These are phyloP conservation scores for Spongia lamella DNA, from an alignment of 37 sponge, comb jelly and placozoan genomes.

Conservation along the genomic window DNA sequence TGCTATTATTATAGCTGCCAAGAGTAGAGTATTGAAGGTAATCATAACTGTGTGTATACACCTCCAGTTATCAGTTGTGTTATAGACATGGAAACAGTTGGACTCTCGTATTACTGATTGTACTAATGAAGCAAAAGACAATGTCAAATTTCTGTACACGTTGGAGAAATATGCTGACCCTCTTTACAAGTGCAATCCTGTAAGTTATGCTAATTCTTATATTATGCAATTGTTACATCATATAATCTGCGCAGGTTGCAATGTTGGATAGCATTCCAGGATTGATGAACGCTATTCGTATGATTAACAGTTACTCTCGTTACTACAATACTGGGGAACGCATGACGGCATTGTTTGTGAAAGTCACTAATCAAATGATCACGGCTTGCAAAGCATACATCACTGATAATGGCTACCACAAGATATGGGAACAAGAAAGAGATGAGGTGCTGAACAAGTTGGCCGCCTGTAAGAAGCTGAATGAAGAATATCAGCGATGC, in stretches of 20 bases:
- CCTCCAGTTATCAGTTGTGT: too few relatives aligned
- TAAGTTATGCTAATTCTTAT: constrained; percentile 18
- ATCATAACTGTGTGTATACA: too few relatives aligned
- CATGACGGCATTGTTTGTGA: constrained; percentile 98
- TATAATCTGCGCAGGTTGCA: constrained; percentile 54
- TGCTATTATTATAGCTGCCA: constrained; percentile 84
- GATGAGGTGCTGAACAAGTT: constrained; percentile 72
- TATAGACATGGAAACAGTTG: constrained; percentile 85
- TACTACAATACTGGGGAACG: constrained; percentile 98
- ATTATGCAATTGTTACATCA: not conserved
- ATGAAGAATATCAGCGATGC: constrained; percentile 92
- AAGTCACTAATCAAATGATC: constrained; percentile 99
- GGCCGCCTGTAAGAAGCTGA: constrained; percentile 77
- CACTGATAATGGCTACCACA: constrained; percentile 84
- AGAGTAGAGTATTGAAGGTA: constrained; percentile 89
- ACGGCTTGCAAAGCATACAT: constrained; percentile 92
- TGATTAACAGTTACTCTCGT: constrained; percentile 99
- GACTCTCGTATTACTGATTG: constrained; percentile 95
- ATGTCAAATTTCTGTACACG: constrained; percentile 98
- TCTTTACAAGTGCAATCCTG: constrained; percentile 95
- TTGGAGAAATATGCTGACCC: constrained; percentile 96
- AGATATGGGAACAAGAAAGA: constrained; percentile 91
- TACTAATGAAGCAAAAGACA: constrained; percentile 97
- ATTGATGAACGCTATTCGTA: constrained; percentile 96
- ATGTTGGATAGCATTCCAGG: constrained; percentile 97